These are phyloP conservation scores for Cnemophilus loriae DNA, from an alignment of 2,113 vertebrate species.

Conservation along the genomic window DNA sequence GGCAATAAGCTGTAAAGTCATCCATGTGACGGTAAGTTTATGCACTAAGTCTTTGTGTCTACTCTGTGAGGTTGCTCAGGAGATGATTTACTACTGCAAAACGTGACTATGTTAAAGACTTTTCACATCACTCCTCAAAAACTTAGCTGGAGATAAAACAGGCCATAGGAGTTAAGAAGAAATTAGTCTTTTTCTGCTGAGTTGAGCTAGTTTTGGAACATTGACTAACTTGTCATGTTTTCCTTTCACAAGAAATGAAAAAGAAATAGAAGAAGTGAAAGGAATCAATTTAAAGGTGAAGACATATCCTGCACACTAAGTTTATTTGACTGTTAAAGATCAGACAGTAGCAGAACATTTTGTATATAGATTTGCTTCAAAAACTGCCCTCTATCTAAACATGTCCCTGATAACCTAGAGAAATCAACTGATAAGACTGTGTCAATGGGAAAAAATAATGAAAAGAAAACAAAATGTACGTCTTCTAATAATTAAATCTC, in stretches of 20 bases:
- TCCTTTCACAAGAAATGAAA: not conserved
- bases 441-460: not conserved
- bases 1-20: not conserved
- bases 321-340: conserved; percentile 4
- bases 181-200: not conserved
- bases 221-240: not conserved
- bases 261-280: accelerated
- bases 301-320: not conserved
- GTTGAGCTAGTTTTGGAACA: not conserved
- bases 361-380: conserved; percentile 13
- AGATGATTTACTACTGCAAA: not conserved
- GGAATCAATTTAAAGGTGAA: not conserved
- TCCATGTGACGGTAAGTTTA: not conserved
- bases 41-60: not conserved
- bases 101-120: not conserved
- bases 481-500: conserved; percentile 1
- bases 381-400: conserved; percentile 7
- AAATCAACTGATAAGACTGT: conserved; percentile 2
- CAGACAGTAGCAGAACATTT: not conserved
- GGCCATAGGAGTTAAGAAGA: not conserved
- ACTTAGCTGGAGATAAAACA: not conserved
- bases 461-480: not conserved
- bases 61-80: not conserved
- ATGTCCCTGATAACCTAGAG: not conserved
- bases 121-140: not conserved